Evolutionary conservation across 2,797 vertebrate genomes (phyloP).

Genomic region (Babyrousa celebensis): DNA sequence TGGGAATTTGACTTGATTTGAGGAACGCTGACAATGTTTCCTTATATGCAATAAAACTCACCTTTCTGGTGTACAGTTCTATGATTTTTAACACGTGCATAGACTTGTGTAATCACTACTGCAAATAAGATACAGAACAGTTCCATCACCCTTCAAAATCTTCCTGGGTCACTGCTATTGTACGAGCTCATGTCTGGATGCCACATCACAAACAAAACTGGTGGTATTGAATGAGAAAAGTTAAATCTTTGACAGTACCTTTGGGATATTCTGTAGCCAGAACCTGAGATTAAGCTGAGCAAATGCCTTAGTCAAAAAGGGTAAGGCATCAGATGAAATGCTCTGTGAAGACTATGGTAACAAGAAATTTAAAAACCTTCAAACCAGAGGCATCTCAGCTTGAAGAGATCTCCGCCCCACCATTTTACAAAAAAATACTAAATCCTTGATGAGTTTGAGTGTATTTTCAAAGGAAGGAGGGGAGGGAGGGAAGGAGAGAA

Average conservation of each 20-base stretch:
- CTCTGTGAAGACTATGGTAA: not conserved
- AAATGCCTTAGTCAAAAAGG: not conserved
- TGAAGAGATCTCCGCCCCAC: not conserved
- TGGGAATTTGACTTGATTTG: not conserved
- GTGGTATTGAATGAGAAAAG: not conserved
- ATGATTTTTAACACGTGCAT: not conserved
- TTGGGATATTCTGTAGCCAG: not conserved
- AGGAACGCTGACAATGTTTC: not conserved
- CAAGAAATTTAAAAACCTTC: not conserved
- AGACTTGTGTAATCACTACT: not conserved
- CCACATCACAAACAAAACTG: not conserved
- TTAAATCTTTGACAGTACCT: not conserved
- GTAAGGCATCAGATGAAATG: not conserved
- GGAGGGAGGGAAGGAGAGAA: not conserved
- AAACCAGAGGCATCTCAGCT: not conserved
- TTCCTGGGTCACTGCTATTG: not conserved
- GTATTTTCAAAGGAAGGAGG: not conserved
- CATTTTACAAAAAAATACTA: not conserved
- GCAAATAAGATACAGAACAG: not conserved
- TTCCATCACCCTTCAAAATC: not conserved
- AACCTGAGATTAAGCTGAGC: not conserved
- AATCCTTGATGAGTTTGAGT: not conserved
- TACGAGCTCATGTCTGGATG: not conserved
- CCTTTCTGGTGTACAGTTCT: not conserved
- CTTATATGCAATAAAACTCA: not conserved